Conservation (phyloP, 2,888 invertebrate genomes). For the Microlaimidae sp. region DNA sequence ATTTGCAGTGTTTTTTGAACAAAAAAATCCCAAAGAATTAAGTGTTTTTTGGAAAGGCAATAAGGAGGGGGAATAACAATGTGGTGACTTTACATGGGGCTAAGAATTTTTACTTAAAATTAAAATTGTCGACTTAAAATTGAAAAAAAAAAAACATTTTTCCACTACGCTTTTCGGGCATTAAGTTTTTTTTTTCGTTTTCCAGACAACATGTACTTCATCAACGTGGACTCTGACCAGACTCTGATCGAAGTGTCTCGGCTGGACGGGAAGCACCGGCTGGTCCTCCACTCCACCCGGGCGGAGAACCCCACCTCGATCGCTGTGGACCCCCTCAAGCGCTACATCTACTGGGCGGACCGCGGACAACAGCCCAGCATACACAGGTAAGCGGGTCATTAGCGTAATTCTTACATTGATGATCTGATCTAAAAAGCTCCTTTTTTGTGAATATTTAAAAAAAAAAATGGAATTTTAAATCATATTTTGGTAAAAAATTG, state of each 20-base stretch:
- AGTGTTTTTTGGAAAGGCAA: too few species aligned
- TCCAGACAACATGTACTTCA: slow-evolving; percentile 73
- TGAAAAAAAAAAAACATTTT: too few species aligned
- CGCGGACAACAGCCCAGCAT: slow-evolving; percentile 88
- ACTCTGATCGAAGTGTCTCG: slow-evolving; percentile 86
- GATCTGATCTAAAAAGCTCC: slow-evolving; percentile 6
- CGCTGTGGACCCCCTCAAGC: slow-evolving; percentile 88
- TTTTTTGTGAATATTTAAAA: background rate
- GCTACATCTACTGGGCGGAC: slow-evolving; percentile 85
- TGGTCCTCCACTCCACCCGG: slow-evolving; percentile 72
- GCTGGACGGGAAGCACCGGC: slow-evolving; percentile 72
- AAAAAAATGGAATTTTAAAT: background rate
- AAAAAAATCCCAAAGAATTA: too few species aligned
- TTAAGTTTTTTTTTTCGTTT: slow-evolving; percentile 1
- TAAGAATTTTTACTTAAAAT: too few species aligned
- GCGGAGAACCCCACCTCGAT: slow-evolving; percentile 79
- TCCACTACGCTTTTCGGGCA: too few species aligned
- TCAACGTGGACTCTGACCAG: slow-evolving; percentile 86
- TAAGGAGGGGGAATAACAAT: too few species aligned
- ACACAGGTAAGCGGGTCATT: slow-evolving; percentile 45
- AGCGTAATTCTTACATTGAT: background rate
- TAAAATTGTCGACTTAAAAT: too few species aligned
- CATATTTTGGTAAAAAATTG: background rate
- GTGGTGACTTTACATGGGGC: too few species aligned
- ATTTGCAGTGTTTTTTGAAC: too few species aligned